Percentiles rank a stretch among this genome's conserved stretches.
phyloP scores from a whole-genome alignment of 2,797 vertebrate species.

The Alauda arvensis region DNA sequence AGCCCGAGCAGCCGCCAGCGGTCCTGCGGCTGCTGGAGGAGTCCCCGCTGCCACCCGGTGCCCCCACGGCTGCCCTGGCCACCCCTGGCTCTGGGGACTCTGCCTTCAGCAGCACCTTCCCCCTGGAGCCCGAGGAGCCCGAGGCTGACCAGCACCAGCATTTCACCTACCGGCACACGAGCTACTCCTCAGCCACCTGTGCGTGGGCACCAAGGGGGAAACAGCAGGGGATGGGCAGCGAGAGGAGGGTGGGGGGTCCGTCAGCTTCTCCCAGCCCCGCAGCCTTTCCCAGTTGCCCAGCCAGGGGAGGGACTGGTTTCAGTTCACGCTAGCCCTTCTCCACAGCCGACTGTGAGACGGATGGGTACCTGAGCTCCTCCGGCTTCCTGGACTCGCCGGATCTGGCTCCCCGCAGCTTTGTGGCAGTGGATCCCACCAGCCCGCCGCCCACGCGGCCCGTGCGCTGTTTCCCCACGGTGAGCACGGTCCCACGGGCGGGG shows the following conservation, averaged over 20 bases:
- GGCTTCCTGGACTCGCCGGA: slow-evolving; percentile 86
- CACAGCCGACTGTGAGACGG: slow-evolving; percentile 93
- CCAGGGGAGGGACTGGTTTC: neutral
- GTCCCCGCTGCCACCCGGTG: slow-evolving; percentile 5
- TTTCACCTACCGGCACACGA: slow-evolving; percentile 79
- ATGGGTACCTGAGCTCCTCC: slow-evolving; percentile 90
- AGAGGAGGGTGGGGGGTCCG: rapidly evolving
- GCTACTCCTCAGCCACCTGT: slow-evolving; percentile 81
- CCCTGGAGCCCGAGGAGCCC: slow-evolving; percentile 86
- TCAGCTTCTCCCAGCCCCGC: neutral
- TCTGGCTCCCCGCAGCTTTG: slow-evolving; percentile 32
- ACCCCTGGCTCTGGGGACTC: slow-evolving; percentile 78
- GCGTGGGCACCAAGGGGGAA: neutral
- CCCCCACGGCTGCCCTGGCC: neutral
- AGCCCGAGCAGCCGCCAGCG: slow-evolving; percentile 61
- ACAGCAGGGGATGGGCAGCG: rapidly evolving
- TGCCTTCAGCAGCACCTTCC: slow-evolving; percentile 75
- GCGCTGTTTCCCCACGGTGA: slow-evolving; percentile 84
- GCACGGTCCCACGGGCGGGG: neutral
- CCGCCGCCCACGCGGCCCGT: slow-evolving; percentile 46
- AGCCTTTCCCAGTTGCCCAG: neutral
- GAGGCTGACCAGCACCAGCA: slow-evolving; percentile 92
- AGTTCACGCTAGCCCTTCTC: neutral
- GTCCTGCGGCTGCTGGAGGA: slow-evolving; percentile 66
- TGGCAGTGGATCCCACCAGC: slow-evolving; percentile 49